Percentiles rank a stretch among this genome's conserved stretches.
Evolutionary conservation across 2,113 vertebrate genomes (phyloP).

Genomic region (Elephas maximus): DNA sequence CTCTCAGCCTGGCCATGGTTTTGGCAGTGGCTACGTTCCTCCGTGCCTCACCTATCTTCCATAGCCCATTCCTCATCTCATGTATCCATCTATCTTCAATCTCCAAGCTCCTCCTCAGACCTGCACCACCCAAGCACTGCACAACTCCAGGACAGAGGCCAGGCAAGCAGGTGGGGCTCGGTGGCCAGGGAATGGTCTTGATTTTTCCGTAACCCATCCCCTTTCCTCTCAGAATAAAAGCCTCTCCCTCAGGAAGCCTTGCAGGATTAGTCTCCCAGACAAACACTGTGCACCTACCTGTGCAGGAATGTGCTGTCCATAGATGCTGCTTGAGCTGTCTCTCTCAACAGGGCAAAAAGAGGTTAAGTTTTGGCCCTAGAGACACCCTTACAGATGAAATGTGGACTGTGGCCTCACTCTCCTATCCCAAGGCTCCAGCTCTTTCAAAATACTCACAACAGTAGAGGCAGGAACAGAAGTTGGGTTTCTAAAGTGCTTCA

Average conservation of each 20-base stretch:
- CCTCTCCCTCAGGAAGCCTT: background rate
- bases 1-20: background rate
- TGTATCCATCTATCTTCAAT: background rate
- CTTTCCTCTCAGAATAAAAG: background rate
- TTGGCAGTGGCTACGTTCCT: background rate
- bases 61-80: background rate
- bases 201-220: background rate
- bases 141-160: background rate
- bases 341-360: background rate
- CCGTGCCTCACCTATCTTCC: background rate
- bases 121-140: background rate
- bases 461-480: background rate
- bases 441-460: background rate
- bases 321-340: background rate
- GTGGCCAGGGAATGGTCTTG: background rate
- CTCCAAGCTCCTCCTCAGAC: no score
- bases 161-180: background rate
- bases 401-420: background rate
- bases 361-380: background rate
- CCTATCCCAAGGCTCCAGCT: background rate
- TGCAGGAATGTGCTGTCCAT: background rate
- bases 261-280: background rate
- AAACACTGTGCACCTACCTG: slow-evolving; percentile 1
- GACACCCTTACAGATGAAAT: background rate
- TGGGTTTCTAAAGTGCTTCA: background rate